These are phyloP conservation scores for Crossoptilon crossoptilon DNA, from an alignment of 2,797 vertebrate genomes.

Conservation along the genomic window DNA sequence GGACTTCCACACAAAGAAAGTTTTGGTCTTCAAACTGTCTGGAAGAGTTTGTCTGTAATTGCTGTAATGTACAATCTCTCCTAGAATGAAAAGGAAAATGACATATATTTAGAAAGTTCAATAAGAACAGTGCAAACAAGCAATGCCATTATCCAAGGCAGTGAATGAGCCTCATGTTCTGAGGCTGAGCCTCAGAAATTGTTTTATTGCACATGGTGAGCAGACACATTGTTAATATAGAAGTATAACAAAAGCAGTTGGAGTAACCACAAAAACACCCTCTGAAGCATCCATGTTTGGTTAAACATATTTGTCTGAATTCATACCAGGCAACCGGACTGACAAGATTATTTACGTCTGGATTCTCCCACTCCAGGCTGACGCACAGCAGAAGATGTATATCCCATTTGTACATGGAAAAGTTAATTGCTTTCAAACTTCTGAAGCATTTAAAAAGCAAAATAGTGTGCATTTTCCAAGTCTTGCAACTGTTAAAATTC, in stretches of 20 bases:
- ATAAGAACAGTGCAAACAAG: constrained; percentile 74
- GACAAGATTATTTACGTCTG: constrained; percentile 50
- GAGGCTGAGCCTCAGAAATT: constrained; percentile 58
- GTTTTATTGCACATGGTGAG: constrained; percentile 68
- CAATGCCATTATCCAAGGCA: constrained; percentile 42
- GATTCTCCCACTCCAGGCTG: not conserved
- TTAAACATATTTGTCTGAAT: constrained; percentile 63
- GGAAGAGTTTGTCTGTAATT: constrained; percentile 78
- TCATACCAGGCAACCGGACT: constrained; percentile 49
- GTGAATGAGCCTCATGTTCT: constrained; percentile 58
- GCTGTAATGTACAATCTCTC: constrained; percentile 72
- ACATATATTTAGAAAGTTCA: constrained; percentile 76
- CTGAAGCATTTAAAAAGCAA: not conserved
- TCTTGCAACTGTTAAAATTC: not conserved
- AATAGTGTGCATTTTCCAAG: not conserved
- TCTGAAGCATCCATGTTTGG: constrained; percentile 39
- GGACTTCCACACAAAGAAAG: constrained; percentile 77
- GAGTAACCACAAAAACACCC: constrained; percentile 59
- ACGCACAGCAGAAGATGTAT: not conserved
- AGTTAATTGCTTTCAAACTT: not conserved
- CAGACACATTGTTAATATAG: constrained; percentile 62
- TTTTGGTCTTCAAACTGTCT: constrained; percentile 76
- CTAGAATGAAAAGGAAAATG: constrained; percentile 74
- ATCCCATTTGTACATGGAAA: not conserved
- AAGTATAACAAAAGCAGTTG: constrained; percentile 63